Conservation (phyloP, 2,113 vertebrate species). For the Heteronetta atricapilla region DNA sequence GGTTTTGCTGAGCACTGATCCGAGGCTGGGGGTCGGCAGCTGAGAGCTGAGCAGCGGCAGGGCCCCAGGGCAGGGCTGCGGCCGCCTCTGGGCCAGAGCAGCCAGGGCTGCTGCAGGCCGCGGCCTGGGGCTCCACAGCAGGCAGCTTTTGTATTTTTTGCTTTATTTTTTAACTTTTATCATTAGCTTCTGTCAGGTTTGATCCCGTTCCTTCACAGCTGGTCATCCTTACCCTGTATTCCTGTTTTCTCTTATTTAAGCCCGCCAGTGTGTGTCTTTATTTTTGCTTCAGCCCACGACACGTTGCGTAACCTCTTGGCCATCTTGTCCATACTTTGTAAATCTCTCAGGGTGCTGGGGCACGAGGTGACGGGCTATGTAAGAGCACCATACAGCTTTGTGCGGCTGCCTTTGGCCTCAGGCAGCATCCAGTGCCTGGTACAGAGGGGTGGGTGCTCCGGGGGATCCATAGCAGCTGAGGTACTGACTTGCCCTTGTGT, state of each 20-base stretch:
- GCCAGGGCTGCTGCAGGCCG: no score
- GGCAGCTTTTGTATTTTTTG: not conserved
- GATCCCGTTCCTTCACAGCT: not conserved
- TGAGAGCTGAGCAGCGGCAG: not conserved
- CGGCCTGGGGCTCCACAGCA: no score
- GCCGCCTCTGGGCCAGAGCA: no score
- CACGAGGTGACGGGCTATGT: not conserved
- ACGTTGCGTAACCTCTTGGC: not conserved
- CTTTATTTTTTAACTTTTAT: not conserved
- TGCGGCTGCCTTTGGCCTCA: not conserved
- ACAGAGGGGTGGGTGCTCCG: no score
- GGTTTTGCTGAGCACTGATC: not conserved
- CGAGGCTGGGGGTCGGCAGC: not conserved
- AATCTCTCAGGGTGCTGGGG: not conserved
- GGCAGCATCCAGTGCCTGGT: not conserved
- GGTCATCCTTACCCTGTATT: not conserved
- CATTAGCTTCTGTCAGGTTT: not conserved
- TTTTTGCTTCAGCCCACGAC: no score
- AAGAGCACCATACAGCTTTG: not conserved
- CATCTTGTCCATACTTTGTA: not conserved
- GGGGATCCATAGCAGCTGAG: not conserved
- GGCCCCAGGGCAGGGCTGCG: not conserved
- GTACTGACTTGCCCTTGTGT: rapidly evolving
- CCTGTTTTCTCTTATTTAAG: not conserved
- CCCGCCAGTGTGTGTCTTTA: no score